Evolutionary conservation across 2,888 invertebrate species (phyloP).

Genomic region (Drosophila rellima): DNA sequence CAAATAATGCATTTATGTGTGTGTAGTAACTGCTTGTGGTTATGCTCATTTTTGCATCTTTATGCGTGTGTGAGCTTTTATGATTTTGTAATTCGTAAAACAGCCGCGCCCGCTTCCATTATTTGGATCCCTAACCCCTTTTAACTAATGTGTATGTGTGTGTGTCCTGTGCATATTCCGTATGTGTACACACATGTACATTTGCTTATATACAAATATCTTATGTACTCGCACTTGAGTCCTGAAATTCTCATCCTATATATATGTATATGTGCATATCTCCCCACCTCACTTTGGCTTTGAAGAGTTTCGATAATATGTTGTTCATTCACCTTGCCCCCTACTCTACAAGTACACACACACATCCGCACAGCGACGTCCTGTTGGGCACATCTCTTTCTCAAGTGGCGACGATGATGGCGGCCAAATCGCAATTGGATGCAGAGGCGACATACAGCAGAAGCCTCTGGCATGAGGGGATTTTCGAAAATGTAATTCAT

Average conservation of each 20-base stretch:
- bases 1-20: conserved; percentile 9
- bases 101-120: background rate
- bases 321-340: conserved; percentile 76
- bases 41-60: conserved; percentile 50
- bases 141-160: background rate
- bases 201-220: conserved; percentile 35
- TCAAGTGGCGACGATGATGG: conserved; percentile 49
- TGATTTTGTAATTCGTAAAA: conserved; percentile 44
- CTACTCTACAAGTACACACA: conserved; percentile 10
- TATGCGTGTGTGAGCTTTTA: conserved; percentile 26
- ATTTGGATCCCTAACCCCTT: background rate
- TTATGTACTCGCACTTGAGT: conserved; percentile 42
- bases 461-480: conserved; percentile 6
- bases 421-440: conserved; percentile 44
- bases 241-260: conserved; percentile 28
- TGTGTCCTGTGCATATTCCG: conserved; percentile 13
- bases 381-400: conserved; percentile 65
- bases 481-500: background rate
- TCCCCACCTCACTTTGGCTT: conserved; percentile 33
- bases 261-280: conserved; percentile 5
- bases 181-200: conserved; percentile 3
- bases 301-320: conserved; percentile 69
- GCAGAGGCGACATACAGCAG: conserved; percentile 15
- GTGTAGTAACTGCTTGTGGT: conserved; percentile 29
- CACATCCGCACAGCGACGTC: conserved; percentile 41